phyloP scores from a whole-genome alignment of 2,888 invertebrate species.

The Merodon equestris region DNA sequence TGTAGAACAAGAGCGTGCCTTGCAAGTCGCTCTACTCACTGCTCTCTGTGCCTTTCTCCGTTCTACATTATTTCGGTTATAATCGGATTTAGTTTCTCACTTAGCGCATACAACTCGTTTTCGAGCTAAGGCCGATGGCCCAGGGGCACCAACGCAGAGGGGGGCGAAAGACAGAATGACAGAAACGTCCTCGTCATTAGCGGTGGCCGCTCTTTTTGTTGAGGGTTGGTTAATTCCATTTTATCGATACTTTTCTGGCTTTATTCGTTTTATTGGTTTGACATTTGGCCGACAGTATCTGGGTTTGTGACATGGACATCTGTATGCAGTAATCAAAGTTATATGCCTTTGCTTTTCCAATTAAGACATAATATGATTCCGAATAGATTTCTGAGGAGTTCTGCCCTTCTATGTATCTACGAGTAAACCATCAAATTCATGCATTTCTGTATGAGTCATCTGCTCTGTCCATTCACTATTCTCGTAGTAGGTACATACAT shows the following conservation, averaged over 20 bases:
- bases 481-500: no score
- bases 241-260: conserved; percentile 53
- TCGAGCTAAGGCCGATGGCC: conserved; percentile 11
- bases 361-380: conserved; percentile 49
- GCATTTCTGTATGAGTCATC: conserved; percentile 57
- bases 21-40: no score
- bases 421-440: background rate
- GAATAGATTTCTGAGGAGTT: no score
- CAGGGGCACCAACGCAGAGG: no score
- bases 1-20: conserved; percentile 1
- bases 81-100: conserved; percentile 62
- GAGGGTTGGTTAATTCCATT: conserved; percentile 46
- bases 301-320: conserved; percentile 23
- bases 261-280: conserved; percentile 42
- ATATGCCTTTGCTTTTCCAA: conserved; percentile 35
- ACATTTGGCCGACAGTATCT: conserved; percentile 31
- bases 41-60: conserved; percentile 27
- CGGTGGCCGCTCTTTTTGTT: conserved; percentile 10
- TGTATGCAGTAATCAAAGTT: conserved; percentile 35
- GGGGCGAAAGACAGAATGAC: background rate
- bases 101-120: conserved; percentile 44
- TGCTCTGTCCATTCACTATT: conserved; percentile 47
- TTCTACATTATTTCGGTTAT: conserved; percentile 42
- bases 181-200: conserved; percentile 52
- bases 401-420: no score